These are phyloP conservation scores for Leptinotarsa lineolata DNA, from an alignment of 1,140 invertebrate genomes.

Conservation along the genomic window DNA sequence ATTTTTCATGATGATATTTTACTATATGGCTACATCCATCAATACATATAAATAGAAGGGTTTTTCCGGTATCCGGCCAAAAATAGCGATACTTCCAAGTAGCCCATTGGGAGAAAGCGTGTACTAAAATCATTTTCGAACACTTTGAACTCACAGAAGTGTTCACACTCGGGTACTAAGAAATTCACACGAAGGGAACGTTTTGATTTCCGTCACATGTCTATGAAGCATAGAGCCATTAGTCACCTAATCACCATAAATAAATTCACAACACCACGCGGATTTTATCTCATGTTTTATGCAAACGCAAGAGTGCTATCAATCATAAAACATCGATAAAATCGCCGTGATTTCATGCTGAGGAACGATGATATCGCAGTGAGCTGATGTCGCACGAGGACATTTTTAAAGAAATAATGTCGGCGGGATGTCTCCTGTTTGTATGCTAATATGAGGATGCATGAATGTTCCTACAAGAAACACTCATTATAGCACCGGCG, in stretches of 20 bases:
- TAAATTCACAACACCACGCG: not conserved
- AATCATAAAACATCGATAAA: constrained; percentile 33
- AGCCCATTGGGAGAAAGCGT: too few relatives aligned
- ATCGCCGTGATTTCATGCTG: constrained; percentile 14
- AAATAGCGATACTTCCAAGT: too few relatives aligned
- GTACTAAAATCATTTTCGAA: too few relatives aligned
- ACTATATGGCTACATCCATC: too few relatives aligned
- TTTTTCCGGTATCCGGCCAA: too few relatives aligned
- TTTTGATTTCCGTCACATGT: too few relatives aligned
- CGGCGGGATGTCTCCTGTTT: constrained; percentile 37
- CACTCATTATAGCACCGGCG: constrained; percentile 15
- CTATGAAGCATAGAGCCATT: not conserved
- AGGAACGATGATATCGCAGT: constrained; percentile 21
- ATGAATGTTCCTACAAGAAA: constrained; percentile 27
- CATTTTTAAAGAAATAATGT: constrained; percentile 10
- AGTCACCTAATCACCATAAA: constrained; percentile 7
- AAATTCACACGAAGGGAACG: too few relatives aligned
- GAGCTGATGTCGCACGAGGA: constrained; percentile 18
- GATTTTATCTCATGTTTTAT: constrained; percentile 15
- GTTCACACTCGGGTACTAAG: too few relatives aligned
- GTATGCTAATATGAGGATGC: constrained; percentile 39
- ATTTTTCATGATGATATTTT: too few relatives aligned
- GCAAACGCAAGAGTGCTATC: constrained; percentile 24
- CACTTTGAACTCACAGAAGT: too few relatives aligned
- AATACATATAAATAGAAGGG: too few relatives aligned